Base-by-base conservation (phyloP, 2,113 vertebrate genomes). In the Progne subis region DNA sequence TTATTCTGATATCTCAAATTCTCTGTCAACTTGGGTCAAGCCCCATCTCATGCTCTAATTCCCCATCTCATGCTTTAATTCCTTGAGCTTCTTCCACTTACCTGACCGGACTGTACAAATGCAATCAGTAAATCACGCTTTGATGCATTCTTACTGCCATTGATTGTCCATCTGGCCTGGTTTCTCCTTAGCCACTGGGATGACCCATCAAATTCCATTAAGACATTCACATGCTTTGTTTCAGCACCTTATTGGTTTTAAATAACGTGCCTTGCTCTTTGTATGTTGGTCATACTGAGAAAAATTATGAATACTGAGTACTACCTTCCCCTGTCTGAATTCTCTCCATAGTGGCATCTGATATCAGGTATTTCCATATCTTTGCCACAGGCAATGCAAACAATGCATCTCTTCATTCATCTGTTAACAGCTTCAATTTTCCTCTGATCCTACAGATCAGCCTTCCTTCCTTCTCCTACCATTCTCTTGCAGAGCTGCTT, bases 341-440 rank as follows among this genome's bases (percentile, higher is more conserved):
- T 29, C 19, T 79, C 57, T 68, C 10, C 25, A 34, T 41, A 28
- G 41, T 68, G 41, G n/a, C n/a, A 60, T 47, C 65, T 84, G 52
- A 71, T 7, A 0, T 52, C 80, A 82, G 60, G 52, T 64, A 65
- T 41, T 95, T 89, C 86, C 4, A 0, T 56, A 21, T 57, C 41
- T 86, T 92, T 95, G 74, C 74, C 76, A 21, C 28, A 84, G 80
- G 55, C 60, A 90, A 52, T 44, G 56, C 86, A 81, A 85, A 93
- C 57, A 79, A 69, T 80, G 46, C 67, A 77, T 41, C 31, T 65
- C 65, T 75, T 82, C 32, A 28, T 67, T 52, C 47, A 32, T 82
- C 37, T 82, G 52, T 64, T 88, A 55, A 46, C 47, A 78, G 60
- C 39, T 75, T 78, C 49, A n/a, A 5, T 67, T 84, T 87, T 91